phyloP scores from a whole-genome alignment of 2,113 vertebrate species.

The Heterocephalus glaber region DNA sequence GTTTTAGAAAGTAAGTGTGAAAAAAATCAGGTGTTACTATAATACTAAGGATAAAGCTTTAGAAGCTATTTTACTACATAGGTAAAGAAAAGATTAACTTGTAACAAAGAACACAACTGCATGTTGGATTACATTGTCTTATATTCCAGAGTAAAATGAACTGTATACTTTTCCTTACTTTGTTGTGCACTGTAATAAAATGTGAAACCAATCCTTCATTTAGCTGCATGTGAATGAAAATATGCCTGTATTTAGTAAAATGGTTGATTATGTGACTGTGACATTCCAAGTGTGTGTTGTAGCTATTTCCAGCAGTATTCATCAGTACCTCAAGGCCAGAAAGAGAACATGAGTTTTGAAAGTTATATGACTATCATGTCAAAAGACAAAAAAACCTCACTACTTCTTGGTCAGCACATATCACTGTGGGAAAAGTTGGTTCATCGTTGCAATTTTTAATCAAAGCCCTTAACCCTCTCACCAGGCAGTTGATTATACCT shows the following conservation, averaged over 20 bases:
- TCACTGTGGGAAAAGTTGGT: background rate
- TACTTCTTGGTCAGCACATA: background rate
- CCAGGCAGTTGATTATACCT: background rate
- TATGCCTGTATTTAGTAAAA: conserved; percentile 91
- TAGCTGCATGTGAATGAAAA: conserved; percentile 89
- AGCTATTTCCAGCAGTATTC: conserved; percentile 70
- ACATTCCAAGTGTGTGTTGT: conserved; percentile 84
- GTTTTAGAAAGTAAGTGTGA: conserved; percentile 77
- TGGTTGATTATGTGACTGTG: conserved; percentile 85
- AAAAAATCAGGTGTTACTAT: conserved; percentile 74
- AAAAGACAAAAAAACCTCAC: conserved; percentile 44
- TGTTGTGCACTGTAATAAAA: conserved; percentile 88
- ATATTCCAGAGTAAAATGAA: conserved; percentile 85
- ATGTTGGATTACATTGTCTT: conserved; percentile 87
- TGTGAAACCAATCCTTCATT: conserved; percentile 88
- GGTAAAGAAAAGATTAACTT: conserved; percentile 77
- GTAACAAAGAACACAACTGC: conserved; percentile 85
- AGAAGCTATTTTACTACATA: conserved; percentile 84
- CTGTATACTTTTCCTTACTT: conserved; percentile 85
- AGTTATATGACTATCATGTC: background rate
- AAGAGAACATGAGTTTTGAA: conserved; percentile 48
- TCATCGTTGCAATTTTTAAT: conserved; percentile 17
- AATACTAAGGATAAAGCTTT: conserved; percentile 79
- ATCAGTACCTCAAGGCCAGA: background rate
- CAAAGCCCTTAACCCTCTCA: background rate